Evolutionary conservation across 2,888 invertebrate genomes (phyloP).

Genomic region (Oithona nana): DNA sequence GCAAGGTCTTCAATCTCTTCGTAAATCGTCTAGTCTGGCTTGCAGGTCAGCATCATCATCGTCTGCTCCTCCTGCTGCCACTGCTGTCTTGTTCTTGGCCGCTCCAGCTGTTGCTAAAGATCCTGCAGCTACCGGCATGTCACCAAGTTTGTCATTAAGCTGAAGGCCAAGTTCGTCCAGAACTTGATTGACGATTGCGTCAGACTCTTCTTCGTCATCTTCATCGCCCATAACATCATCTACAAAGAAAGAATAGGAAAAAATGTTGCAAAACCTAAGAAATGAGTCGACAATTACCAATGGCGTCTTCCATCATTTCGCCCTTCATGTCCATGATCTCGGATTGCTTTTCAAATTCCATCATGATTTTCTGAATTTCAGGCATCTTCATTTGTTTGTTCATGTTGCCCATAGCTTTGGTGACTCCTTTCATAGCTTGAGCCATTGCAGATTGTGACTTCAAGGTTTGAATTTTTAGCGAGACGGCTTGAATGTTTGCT

Average conservation of each 20-base stretch:
- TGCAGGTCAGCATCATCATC: conserved; percentile 94
- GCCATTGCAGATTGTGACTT: conserved; percentile 98
- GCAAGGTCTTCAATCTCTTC: conserved; percentile 53
- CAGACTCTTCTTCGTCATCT: conserved; percentile 93
- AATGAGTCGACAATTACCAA: conserved; percentile 28
- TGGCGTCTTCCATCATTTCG: conserved; percentile 98
- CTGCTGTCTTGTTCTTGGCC: conserved; percentile 38
- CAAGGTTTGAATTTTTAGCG: conserved; percentile 89
- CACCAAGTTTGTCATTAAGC: conserved; percentile 74
- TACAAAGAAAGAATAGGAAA: background rate
- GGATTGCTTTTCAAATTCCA: conserved; percentile 96
- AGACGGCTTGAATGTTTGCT: conserved; percentile 94
- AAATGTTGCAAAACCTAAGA: too few relatives aligned
- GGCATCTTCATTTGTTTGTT: conserved; percentile 91
- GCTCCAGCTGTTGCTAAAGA: conserved; percentile 31
- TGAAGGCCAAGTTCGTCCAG: conserved; percentile 92
- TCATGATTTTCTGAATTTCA: conserved; percentile 89
- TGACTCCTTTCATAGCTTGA: conserved; percentile 96
- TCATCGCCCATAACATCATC: conserved; percentile 99
- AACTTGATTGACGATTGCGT: conserved; percentile 85
- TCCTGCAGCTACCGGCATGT: conserved; percentile 51
- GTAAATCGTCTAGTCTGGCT: conserved; percentile 80
- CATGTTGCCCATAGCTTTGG: conserved; percentile 95
- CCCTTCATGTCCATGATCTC: conserved; percentile 99
- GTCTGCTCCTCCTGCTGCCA: conserved; percentile 33